phyloP scores from a whole-genome alignment of 1,140 invertebrate genomes.

The Himalopsyche phryganea region DNA sequence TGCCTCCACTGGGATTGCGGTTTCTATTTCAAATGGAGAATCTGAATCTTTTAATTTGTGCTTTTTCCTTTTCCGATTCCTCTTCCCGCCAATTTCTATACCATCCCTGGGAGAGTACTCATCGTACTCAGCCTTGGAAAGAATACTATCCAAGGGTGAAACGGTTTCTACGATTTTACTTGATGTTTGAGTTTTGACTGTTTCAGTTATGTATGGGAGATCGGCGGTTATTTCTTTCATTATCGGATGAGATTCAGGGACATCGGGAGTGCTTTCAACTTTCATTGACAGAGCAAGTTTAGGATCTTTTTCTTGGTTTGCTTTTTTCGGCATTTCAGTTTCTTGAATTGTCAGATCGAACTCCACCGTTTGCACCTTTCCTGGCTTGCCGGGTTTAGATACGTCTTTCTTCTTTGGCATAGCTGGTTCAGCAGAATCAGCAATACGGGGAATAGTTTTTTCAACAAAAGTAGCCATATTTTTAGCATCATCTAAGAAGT shows the following conservation, averaged over 20 bases:
- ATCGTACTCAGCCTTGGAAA: constrained; percentile 38
- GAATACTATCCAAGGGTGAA: constrained; percentile 27
- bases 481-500: neutral
- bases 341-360: constrained; percentile 41
- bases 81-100: constrained; percentile 43
- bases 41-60: constrained; percentile 41
- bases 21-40: constrained; percentile 32
- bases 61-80: constrained; percentile 54
- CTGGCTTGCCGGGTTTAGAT: neutral
- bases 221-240: constrained; percentile 25
- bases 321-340: constrained; percentile 32
- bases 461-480: neutral
- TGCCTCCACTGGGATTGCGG: constrained; percentile 24
- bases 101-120: constrained; percentile 43
- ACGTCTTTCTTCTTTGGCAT: neutral
- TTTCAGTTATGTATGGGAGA: constrained; percentile 29
- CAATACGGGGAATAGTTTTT: neutral
- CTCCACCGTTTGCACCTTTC: constrained; percentile 37
- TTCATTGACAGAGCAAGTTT: constrained; percentile 36
- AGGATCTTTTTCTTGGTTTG: constrained; percentile 23
- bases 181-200: constrained; percentile 18
- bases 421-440: neutral
- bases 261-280: constrained; percentile 32
- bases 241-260: constrained; percentile 21
- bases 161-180: constrained; percentile 13